phyloP scores from a whole-genome alignment of 2,113 vertebrate genomes.

The Orthonyx spaldingii region DNA sequence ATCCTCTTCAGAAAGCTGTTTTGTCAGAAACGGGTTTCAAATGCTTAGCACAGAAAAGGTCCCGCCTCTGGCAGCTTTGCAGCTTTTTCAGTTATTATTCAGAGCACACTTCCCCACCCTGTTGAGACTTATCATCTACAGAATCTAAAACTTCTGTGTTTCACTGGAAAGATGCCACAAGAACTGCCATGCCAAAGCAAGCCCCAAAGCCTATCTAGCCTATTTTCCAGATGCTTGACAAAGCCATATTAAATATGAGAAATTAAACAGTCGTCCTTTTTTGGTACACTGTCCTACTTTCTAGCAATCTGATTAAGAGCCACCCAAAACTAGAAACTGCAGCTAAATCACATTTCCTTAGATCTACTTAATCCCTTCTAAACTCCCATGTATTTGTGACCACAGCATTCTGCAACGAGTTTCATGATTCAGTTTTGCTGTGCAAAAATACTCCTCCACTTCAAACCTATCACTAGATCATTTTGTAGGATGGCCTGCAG shows the following conservation, averaged over 20 bases:
- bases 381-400: background rate
- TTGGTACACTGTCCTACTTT: background rate
- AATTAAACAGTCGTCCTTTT: background rate
- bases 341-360: background rate
- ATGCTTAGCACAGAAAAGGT: background rate
- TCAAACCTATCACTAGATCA: background rate
- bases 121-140: background rate
- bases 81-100: background rate
- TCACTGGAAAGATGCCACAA: background rate
- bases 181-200: background rate
- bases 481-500: background rate
- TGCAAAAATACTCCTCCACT: background rate
- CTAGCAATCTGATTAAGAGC: background rate
- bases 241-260: background rate
- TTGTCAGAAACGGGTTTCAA: background rate
- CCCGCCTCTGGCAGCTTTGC: accelerated
- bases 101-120: background rate
- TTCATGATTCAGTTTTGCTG: background rate
- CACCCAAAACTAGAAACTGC: background rate
- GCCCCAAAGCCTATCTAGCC: background rate
- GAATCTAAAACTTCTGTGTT: background rate
- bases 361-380: background rate
- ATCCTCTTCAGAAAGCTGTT: background rate
- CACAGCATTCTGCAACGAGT: background rate
- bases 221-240: background rate